These are phyloP conservation scores for Scaptomyza polygonia DNA, from an alignment of 2,888 invertebrate genomes.

Conservation along the genomic window DNA sequence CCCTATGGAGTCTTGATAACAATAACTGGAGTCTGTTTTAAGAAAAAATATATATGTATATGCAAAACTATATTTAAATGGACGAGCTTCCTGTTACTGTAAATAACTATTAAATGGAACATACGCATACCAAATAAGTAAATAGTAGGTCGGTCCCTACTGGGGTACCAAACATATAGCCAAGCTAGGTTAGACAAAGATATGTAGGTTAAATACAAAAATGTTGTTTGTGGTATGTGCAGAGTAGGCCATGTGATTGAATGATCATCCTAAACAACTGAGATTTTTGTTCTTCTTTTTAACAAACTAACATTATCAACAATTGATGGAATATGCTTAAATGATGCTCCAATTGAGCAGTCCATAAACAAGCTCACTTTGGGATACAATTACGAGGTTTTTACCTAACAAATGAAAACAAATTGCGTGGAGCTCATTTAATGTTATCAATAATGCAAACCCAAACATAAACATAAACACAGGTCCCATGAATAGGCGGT, in stretches of 20 bases:
- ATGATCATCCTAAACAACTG: not conserved
- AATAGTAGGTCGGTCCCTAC: constrained; percentile 12
- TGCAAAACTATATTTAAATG: constrained; percentile 31
- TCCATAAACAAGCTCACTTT: not conserved
- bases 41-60: constrained; percentile 22
- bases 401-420: constrained; percentile 53
- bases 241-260: constrained; percentile 1
- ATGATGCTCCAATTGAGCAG: constrained; percentile 8
- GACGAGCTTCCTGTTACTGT: constrained; percentile 75
- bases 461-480: constrained; percentile 48
- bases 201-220: constrained; percentile 29
- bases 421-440: constrained; percentile 64
- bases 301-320: constrained; percentile 7
- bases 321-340: not conserved
- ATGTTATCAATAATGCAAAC: constrained; percentile 71
- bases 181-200: constrained; percentile 27
- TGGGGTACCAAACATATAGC: constrained; percentile 4
- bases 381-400: constrained; percentile 13
- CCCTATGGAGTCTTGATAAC: constrained; percentile 2
- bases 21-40: constrained; percentile 51
- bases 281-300: not conserved
- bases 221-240: constrained; percentile 21
- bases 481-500: constrained; percentile 29
- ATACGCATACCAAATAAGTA: constrained; percentile 12
- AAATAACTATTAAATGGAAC: constrained; percentile 56